Evolutionary conservation across 2,113 vertebrate species (phyloP).

Genomic region (Chloroceryle aenea): DNA sequence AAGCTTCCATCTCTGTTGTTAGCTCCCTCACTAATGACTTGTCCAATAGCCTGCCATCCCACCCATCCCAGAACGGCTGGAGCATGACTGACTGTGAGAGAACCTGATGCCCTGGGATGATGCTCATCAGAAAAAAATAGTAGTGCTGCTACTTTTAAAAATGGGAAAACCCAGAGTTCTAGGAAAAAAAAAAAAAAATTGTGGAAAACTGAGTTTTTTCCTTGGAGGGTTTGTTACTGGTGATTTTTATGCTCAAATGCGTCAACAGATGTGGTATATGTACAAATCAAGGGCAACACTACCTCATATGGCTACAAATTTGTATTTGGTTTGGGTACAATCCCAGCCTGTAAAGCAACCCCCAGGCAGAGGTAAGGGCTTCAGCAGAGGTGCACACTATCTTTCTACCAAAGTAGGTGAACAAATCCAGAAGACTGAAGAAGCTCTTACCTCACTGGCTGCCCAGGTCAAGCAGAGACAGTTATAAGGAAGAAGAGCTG

Average conservation of each 20-base stretch:
- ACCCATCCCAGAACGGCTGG: neutral
- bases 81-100: fast-evolving
- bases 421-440: neutral
- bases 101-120: fast-evolving
- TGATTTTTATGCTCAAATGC: neutral
- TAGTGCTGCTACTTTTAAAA: neutral
- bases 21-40: neutral
- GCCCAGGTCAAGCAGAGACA: neutral
- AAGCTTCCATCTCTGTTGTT: fast-evolving
- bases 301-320: neutral
- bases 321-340: neutral
- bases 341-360: neutral
- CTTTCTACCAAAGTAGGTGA: neutral
- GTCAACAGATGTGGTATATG: neutral
- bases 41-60: neutral
- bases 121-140: neutral
- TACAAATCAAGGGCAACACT: neutral
- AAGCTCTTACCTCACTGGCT: neutral
- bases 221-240: neutral
- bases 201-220: neutral
- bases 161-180: neutral
- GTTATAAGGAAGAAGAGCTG: neutral
- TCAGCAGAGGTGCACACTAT: neutral
- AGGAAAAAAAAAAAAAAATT: neutral
- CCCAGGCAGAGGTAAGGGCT: neutral